phyloP scores from a whole-genome alignment of 2,113 vertebrate species.

The Rostratula benghalensis region DNA sequence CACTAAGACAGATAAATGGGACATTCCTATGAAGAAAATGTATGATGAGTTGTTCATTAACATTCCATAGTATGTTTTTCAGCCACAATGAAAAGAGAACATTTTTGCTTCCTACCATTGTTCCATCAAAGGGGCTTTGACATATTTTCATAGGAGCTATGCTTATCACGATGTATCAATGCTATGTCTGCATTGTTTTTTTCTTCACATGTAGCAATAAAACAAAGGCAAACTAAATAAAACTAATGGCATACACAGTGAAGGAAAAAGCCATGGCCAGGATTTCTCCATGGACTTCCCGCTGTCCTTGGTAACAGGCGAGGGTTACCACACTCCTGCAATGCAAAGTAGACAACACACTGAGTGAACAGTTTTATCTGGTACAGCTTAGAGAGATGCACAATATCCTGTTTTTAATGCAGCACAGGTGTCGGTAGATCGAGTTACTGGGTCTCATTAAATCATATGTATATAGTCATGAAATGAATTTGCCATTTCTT shows the following conservation, averaged over 20 bases:
- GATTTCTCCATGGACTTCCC: background rate
- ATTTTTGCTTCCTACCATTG: background rate
- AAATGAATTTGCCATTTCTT: slow-evolving; percentile 44
- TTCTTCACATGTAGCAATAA: background rate
- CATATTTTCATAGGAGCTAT: background rate
- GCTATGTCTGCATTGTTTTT: background rate
- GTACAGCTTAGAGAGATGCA: background rate
- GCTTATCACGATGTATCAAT: background rate
- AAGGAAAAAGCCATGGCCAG: background rate
- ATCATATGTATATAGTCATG: background rate
- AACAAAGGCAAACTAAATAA: background rate
- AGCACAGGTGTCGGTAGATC: slow-evolving; percentile 25
- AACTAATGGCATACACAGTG: background rate
- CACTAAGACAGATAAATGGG: background rate
- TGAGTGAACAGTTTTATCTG: slow-evolving; percentile 29
- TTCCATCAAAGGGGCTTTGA: background rate
- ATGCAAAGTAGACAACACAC: background rate
- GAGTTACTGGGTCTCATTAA: slow-evolving; percentile 25
- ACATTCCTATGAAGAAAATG: background rate
- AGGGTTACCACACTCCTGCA: background rate
- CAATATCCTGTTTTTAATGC: slow-evolving; percentile 63
- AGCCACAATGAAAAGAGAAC: background rate
- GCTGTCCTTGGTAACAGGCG: background rate
- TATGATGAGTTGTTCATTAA: background rate
- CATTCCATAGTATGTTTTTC: background rate